Evolutionary conservation across 37 sponge, comb jelly and placozoan genomes (phyloP), one percentile per base, ranked within the genome.

Genomic region (Eunapius fragilis): DNA sequence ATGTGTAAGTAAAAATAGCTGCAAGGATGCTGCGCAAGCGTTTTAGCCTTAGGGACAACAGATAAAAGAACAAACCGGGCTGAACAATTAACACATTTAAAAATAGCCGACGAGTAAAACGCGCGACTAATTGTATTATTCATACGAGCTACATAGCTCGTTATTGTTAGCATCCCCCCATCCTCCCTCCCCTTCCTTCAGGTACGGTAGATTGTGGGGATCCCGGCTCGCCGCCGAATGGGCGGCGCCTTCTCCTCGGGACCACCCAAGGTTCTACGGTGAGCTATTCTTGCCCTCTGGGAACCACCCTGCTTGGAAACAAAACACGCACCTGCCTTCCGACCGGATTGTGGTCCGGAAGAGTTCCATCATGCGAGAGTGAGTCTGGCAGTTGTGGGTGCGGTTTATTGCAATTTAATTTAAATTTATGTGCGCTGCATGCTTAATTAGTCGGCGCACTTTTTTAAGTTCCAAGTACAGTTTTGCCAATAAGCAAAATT

Each of bases 291-390:
- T 89, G 90, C 33, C 31, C 79, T 31, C 12, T 32, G 26, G 85
- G 24, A 77, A 25, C 0, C 36, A 36, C 3, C 50, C 74, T 34
- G 83, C 2, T 24, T 49, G 80, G 80, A 24, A n/a, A 26, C 12
- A 25, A 34, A 2, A 32, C n/a, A 30, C 28, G 85, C 30, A 32
- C 19, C 45, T 89, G 90, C 35, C 49, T 70, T 49, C 12, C 75
- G 0, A 75, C 31, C 69, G 90, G 90, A 74, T 25, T 74, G 80
- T 89, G 90, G 90, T 78, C 80, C 19, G 84, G 85, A 48, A 80
- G 45, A 35, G 41, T 26, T 28, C 90, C 90, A 1, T 25, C 26
- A 23, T 89, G 90, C 74, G 30, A 74, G 2, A 80, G 90, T 89
- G 38, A 75, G 90, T 74, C 28, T 36, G 33, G 31, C 41, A 58